Evolutionary conservation across 1,140 invertebrate genomes (phyloP), one percentile per base, ranked within the genome.

Genomic region (Sinonovacula constricta): DNA sequence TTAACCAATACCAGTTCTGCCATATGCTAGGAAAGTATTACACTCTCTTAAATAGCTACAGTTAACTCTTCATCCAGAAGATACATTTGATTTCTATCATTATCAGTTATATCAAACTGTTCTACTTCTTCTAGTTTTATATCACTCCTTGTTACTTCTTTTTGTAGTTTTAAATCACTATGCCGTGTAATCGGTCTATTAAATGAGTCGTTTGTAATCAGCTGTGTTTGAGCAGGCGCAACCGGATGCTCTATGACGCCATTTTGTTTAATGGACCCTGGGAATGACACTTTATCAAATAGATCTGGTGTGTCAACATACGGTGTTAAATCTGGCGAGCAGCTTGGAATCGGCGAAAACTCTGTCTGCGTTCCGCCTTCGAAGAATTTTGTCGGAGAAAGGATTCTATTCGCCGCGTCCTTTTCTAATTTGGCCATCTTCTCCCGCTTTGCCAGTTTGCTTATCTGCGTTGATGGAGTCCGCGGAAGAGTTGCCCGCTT

Each of bases 331-430:
- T 45, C 39, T 45, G 39, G 39, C 7, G 39, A 45, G 39, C 18
- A 45, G 39, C 39, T 18, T 5, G 72, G 72, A 24, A 76, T 76
- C 7, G 72, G 72, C 10, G 72, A 76, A 31, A 76, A 76, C n/a
- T 76, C 72, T 22, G 72, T 76, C 22, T 76, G 72, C 14, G 72
- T 76, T 5, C 49, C 53, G n/a, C 34, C 72, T 67, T 76, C 72
- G 30, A 76, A 67, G 26, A 39, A 74, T 31, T 66, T 0, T 56
- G 39, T 18, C 39, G 18, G 18, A 45, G 39, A 18, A 45, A 18
- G 18, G 18, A 45, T 7, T 10, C 18, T 18, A 45, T 18, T 59
- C 14, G 18, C 2, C 28, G 3, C 30, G 28, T 59, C 24, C 10
- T n/a, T 1, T 34, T 69, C 67, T 18, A 33, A 30, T 39, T 67